These are phyloP conservation scores for Drosophila chauvacae DNA, from an alignment of 1,140 invertebrate genomes.

Conservation along the genomic window DNA sequence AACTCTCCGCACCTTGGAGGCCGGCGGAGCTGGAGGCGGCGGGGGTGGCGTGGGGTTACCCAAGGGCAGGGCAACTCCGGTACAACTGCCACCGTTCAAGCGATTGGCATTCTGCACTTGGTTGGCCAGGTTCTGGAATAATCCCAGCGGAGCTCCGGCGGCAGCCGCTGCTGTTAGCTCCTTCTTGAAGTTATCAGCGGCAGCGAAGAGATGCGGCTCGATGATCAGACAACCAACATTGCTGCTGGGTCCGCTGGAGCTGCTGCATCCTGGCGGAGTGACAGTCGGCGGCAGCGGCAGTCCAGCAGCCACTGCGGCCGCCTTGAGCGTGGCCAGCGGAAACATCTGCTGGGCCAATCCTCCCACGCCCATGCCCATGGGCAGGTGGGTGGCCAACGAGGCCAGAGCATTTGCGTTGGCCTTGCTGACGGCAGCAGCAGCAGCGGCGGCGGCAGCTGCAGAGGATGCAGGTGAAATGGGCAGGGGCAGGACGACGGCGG, in stretches of 20 bases:
- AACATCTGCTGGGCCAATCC: constrained; percentile 59
- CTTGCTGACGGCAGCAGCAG: constrained; percentile 27
- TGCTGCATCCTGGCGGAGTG: constrained; percentile 47
- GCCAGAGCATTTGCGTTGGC: constrained; percentile 61
- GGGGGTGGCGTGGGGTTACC: constrained; percentile 52
- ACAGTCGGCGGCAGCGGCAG: constrained; percentile 55
- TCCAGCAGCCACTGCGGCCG: constrained; percentile 67
- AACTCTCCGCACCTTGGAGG: constrained; percentile 73
- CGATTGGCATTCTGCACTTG: constrained; percentile 60
- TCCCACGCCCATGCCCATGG: constrained; percentile 51
- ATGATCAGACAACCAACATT: constrained; percentile 81
- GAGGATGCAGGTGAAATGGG: constrained; percentile 43
- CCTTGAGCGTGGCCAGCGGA: constrained; percentile 67
- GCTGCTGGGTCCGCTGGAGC: constrained; percentile 21
- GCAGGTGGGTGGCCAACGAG: constrained; percentile 56
- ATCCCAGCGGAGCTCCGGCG: constrained; percentile 61
- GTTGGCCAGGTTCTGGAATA: constrained; percentile 73
- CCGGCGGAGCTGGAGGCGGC: constrained; percentile 53
- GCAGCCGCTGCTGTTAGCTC: constrained; percentile 68
- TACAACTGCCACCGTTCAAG: constrained; percentile 17
- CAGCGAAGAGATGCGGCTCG: constrained; percentile 79
- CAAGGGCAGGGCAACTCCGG: constrained; percentile 21
- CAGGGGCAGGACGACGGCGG: constrained; percentile 60
- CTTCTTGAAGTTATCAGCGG: constrained; percentile 80
- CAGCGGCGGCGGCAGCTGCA: constrained; percentile 26